Conservation (phyloP, 2,797 vertebrate genomes). For the Propithecus perrieri region DNA sequence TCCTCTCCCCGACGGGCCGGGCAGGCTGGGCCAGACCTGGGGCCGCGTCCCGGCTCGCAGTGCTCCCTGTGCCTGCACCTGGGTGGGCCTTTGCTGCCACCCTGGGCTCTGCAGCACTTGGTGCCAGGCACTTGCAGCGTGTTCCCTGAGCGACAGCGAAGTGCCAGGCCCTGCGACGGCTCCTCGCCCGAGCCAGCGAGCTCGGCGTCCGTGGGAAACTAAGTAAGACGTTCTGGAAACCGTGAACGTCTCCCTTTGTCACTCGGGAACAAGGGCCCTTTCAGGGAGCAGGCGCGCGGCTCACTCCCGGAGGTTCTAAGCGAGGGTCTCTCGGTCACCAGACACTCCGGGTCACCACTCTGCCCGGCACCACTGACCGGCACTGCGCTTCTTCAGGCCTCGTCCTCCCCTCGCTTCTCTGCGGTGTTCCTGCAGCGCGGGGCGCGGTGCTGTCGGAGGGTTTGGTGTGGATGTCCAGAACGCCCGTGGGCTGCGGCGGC, state of each 20-base stretch:
- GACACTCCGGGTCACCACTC: no score
- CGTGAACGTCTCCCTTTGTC: background rate
- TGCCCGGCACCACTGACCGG: no score
- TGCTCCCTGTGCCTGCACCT: background rate
- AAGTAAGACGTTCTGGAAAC: background rate
- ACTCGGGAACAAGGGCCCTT: background rate
- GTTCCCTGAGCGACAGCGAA: background rate
- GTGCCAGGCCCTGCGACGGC: background rate
- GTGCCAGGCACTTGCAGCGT: background rate
- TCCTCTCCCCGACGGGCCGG: background rate
- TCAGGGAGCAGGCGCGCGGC: no score
- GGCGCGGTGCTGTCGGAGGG: background rate
- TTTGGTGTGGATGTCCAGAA: accelerated
- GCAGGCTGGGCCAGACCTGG: background rate
- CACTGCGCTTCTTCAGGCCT: no score
- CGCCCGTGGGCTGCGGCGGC: accelerated
- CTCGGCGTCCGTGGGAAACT: background rate
- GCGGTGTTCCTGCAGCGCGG: background rate
- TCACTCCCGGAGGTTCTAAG: background rate
- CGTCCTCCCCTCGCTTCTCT: no score
- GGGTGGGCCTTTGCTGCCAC: background rate
- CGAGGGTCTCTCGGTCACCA: background rate
- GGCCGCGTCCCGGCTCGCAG: background rate
- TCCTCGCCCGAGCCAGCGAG: background rate
- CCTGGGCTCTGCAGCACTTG: background rate